Evolutionary conservation across 2,888 invertebrate genomes (phyloP), one percentile per base, ranked within the genome.

Genomic region (Polyploca ridens): DNA sequence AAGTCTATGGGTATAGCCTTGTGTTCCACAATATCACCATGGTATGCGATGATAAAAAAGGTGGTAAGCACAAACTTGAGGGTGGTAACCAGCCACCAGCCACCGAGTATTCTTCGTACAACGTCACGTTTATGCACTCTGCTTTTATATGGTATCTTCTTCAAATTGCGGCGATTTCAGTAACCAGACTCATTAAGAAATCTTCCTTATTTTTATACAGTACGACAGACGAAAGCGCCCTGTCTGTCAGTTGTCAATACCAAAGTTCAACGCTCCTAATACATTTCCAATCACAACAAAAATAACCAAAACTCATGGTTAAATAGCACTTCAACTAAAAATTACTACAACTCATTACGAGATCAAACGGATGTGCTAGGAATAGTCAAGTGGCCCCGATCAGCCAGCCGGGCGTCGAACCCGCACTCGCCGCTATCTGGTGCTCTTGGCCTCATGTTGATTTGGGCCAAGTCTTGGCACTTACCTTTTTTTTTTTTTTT

Each of bases 341-440:
- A 62, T 8, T 27, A 14, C 16, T 62, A 49, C 46, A n/a, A 46
- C 46, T 46, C 46, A 5, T 62, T 62, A 46, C 62, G n/a, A 62
- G 46, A 49, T 46, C 58, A 57, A 41, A 54, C 54, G 63, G 38
- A 38, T 59, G 64, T 60, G 61, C 65, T 69, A 69, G 68, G 63
- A 74, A 74, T 76, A 77, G 63, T 72, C 69, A 63, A 67, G 71
- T 79, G 74, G 65, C 71, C 71, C 69, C 63, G 76, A 79, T 77
- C 66, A 68, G 67, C 64, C 54, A 66, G 64, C 41, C 78, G 86
- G 83, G 72, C 85, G 74, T 86, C 85, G 86, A 84, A 84, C 86
- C 70, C 78, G 66, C 63, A 69, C 71, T 72, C 73, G 62, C 74
- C 70, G 1, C 10, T 46, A 73, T 69, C 73, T 68, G 74, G 73